Conservation (phyloP, 2,113 vertebrate species). For the Antigone vipio region DNA sequence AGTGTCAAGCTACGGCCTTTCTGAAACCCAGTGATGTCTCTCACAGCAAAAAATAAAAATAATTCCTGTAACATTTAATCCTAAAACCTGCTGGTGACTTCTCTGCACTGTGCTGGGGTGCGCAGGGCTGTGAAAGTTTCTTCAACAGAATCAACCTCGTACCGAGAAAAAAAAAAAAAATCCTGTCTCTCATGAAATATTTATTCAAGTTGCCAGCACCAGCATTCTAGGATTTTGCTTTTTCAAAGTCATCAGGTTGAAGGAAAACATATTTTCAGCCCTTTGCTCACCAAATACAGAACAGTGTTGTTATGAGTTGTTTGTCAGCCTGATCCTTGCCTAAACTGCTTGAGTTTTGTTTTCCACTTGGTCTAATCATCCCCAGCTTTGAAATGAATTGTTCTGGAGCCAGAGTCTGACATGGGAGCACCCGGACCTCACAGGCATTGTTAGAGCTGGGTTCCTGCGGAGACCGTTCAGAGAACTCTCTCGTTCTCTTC, state of each 20-base stretch:
- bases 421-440: background rate
- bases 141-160: background rate
- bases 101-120: background rate
- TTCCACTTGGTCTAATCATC: slow-evolving; percentile 26
- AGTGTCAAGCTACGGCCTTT: background rate
- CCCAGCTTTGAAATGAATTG: slow-evolving; percentile 12
- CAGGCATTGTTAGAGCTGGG: slow-evolving; percentile 6
- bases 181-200: background rate
- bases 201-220: slow-evolving; percentile 5
- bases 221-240: slow-evolving; percentile 21
- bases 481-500: background rate
- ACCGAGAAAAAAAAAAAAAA: background rate
- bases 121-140: background rate
- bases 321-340: slow-evolving; percentile 1
- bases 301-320: background rate
- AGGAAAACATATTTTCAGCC: slow-evolving; percentile 3
- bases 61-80: slow-evolving; percentile 5
- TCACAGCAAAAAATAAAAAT: slow-evolving; percentile 2
- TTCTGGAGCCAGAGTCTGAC: slow-evolving; percentile 18
- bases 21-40: background rate
- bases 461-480: background rate
- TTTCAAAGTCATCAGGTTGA: slow-evolving; percentile 3
- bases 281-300: background rate
- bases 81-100: background rate
- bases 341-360: slow-evolving; percentile 25